Conservation (phyloP, 2,113 vertebrate genomes). For the Callipepla squamata region DNA sequence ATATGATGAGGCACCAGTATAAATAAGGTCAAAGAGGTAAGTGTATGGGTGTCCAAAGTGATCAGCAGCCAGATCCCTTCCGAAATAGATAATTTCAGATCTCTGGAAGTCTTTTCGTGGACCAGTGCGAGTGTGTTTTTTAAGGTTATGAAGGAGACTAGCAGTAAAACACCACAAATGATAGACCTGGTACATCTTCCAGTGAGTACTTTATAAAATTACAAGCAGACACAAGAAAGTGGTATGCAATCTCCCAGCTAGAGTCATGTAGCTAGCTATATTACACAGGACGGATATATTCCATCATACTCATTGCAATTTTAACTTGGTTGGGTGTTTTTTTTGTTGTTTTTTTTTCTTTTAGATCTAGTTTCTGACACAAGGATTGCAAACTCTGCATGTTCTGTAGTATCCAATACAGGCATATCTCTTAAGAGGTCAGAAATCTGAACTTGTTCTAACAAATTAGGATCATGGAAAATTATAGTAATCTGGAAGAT, state of each 20-base stretch:
- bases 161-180: neutral
- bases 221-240: neutral
- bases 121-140: neutral
- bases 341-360: neutral
- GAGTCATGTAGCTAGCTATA: neutral
- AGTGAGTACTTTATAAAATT: neutral
- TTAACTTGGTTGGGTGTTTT: neutral
- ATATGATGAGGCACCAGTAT: neutral
- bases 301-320: rapidly evolving
- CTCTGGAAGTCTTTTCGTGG: neutral
- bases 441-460: neutral
- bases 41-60: neutral
- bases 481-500: neutral
- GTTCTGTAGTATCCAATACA: neutral
- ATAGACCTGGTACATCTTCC: neutral
- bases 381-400: neutral
- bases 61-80: neutral
- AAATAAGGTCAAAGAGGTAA: neutral
- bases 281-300: neutral
- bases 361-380: neutral
- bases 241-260: neutral
- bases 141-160: neutral
- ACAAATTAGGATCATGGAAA: neutral
- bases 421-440: neutral
- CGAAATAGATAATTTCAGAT: neutral